Evolutionary conservation across 2,797 vertebrate genomes (phyloP).

Genomic region (Manis pentadactyla): DNA sequence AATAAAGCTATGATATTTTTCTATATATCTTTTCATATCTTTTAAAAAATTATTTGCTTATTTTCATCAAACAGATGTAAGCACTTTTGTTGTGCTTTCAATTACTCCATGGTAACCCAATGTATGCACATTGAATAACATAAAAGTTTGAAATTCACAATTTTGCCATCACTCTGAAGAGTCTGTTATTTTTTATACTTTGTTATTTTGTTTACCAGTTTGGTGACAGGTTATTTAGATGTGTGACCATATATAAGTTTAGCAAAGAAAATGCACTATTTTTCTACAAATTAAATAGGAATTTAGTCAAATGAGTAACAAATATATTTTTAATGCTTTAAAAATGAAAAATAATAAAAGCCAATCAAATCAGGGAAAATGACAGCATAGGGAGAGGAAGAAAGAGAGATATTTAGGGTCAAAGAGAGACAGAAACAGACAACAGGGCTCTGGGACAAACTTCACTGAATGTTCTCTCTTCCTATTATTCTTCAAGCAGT

Average conservation of each 20-base stretch:
- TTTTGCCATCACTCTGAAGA: neutral
- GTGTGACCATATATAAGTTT: neutral
- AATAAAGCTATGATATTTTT: neutral
- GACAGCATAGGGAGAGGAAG: neutral
- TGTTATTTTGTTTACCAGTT: neutral
- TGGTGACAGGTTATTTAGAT: neutral
- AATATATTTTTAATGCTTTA: neutral
- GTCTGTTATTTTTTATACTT: neutral
- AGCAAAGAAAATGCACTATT: neutral
- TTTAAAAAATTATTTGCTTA: neutral
- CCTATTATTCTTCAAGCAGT: conserved; percentile 23
- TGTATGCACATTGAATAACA: neutral
- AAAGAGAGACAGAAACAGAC: neutral
- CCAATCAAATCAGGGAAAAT: neutral
- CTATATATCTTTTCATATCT: neutral
- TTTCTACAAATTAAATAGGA: neutral
- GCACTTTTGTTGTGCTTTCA: neutral
- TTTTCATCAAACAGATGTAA: neutral
- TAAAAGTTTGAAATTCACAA: neutral
- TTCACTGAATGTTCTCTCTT: neutral
- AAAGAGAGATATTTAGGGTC: neutral
- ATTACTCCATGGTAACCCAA: neutral
- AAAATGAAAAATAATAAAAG: neutral
- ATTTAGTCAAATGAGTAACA: neutral
- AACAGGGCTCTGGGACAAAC: neutral